These are phyloP conservation scores for Bovichtus variegatus DNA, from an alignment of 2,797 vertebrate genomes.

Conservation along the genomic window DNA sequence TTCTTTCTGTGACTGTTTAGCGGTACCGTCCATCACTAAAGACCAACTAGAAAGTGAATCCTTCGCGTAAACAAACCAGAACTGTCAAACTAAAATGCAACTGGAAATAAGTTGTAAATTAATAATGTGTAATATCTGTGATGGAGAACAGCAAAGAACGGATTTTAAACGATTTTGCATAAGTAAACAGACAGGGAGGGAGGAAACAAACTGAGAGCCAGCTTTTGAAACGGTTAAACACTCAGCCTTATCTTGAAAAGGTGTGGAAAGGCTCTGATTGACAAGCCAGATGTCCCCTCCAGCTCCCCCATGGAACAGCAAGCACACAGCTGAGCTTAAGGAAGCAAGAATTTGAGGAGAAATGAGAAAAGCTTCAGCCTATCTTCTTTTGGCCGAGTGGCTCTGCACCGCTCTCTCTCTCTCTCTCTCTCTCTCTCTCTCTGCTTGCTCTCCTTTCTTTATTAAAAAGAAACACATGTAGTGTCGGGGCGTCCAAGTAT, in stretches of 20 bases:
- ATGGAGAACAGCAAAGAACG: background rate
- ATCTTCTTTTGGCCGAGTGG: slow-evolving; percentile 71
- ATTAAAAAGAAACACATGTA: slow-evolving; percentile 88
- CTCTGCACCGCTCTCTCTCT: slow-evolving; percentile 54
- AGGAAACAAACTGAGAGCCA: slow-evolving; percentile 30
- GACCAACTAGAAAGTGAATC: background rate
- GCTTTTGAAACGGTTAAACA: slow-evolving; percentile 45
- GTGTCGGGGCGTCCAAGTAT: slow-evolving; percentile 84
- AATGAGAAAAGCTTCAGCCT: slow-evolving; percentile 73
- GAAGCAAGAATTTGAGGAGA: slow-evolving; percentile 70
- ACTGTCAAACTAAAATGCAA: background rate
- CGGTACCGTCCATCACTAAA: background rate
- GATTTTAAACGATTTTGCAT: background rate
- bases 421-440: slow-evolving; percentile 36
- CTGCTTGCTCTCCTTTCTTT: slow-evolving; percentile 70
- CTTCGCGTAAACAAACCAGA: background rate
- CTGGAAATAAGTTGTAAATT: background rate
- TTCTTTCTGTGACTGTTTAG: background rate
- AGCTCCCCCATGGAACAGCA: slow-evolving; percentile 57
- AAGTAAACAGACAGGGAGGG: background rate
- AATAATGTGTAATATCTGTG: background rate
- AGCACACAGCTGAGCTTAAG: slow-evolving; percentile 71
- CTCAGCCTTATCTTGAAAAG: slow-evolving; percentile 59
- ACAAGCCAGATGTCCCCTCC: slow-evolving; percentile 64
- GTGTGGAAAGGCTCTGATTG: slow-evolving; percentile 63